These are phyloP conservation scores for Drosophila ezoana DNA, from an alignment of 2,888 invertebrate species.

Conservation along the genomic window DNA sequence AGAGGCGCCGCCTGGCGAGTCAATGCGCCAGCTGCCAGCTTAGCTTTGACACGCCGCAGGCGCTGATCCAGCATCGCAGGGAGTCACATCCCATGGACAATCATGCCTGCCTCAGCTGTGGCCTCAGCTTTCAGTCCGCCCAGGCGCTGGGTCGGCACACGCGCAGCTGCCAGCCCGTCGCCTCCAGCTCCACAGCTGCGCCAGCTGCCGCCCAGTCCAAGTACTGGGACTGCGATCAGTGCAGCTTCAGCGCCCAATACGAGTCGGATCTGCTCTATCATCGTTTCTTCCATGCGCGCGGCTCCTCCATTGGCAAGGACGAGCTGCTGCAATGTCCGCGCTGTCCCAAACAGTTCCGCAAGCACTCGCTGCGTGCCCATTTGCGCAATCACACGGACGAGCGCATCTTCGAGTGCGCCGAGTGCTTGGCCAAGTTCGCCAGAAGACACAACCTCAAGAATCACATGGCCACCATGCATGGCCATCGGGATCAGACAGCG, in stretches of 20 bases:
- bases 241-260: constrained; percentile 85
- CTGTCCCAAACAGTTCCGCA: constrained; percentile 88
- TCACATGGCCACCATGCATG: constrained; percentile 87
- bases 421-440: constrained; percentile 88
- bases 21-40: constrained; percentile 47
- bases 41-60: constrained; percentile 41
- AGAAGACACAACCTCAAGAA: constrained; percentile 88
- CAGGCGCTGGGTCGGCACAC: constrained; percentile 92
- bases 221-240: constrained; percentile 70
- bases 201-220: background rate
- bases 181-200: constrained; percentile 34
- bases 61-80: constrained; percentile 46
- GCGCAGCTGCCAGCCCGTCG: constrained; percentile 80
- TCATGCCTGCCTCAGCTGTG: constrained; percentile 90
- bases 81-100: constrained; percentile 84
- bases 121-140: constrained; percentile 88
- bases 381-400: constrained; percentile 91
- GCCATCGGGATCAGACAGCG: background rate
- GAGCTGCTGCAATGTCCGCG: constrained; percentile 87
- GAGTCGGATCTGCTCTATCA: constrained; percentile 91
- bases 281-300: constrained; percentile 87
- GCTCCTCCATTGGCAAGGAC: constrained; percentile 68
- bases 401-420: constrained; percentile 88
- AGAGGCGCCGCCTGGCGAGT: background rate
- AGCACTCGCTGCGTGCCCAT: constrained; percentile 89